Percentiles rank a stretch among this genome's conserved stretches.
These are phyloP conservation scores for Amphimedon queenslandica DNA, from an alignment of 37 sponge, comb jelly and placozoan species.

Conservation along the genomic window DNA sequence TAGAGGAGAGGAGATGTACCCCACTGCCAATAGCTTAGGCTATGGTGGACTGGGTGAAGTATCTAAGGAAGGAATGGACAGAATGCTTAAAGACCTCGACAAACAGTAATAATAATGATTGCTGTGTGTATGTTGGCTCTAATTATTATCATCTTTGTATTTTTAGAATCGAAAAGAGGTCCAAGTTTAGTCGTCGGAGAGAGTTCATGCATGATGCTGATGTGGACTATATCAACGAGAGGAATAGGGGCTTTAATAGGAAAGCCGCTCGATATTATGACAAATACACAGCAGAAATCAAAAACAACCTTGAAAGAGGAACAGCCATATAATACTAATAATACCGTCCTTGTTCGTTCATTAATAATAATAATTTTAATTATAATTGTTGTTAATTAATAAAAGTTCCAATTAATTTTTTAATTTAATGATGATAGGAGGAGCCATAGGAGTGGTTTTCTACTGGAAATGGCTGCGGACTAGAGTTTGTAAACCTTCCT, in stretches of 20 bases:
- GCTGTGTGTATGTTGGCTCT: not conserved
- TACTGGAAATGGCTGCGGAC: too few relatives aligned
- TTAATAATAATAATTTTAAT: too few relatives aligned
- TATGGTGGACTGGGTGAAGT: conserved; percentile 45
- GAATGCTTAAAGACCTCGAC: conserved; percentile 91
- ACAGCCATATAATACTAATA: conserved; percentile 92
- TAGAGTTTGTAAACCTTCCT: too few relatives aligned
- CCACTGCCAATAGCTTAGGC: conserved; percentile 60
- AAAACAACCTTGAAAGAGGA: conserved; percentile 98
- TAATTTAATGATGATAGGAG: too few relatives aligned
- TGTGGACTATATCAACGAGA: conserved; percentile 98
- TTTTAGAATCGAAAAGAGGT: conserved; percentile 73
- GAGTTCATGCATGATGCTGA: conserved; percentile 75
- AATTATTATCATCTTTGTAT: not conserved
- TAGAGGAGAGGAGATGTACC: conserved; percentile 71
- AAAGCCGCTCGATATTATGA: conserved; percentile 94
- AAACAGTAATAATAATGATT: conserved; percentile 62
- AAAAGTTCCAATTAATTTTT: too few relatives aligned
- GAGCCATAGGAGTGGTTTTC: too few relatives aligned
- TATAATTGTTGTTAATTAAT: too few relatives aligned
- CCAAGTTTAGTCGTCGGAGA: conserved; percentile 88
- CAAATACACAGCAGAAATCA: conserved; percentile 94
- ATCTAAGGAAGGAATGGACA: conserved; percentile 69
- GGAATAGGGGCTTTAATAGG: conserved; percentile 95
- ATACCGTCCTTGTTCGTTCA: too few relatives aligned